Conservation (phyloP, 2,888 invertebrate genomes). For the Neoscelio sp. region DNA sequence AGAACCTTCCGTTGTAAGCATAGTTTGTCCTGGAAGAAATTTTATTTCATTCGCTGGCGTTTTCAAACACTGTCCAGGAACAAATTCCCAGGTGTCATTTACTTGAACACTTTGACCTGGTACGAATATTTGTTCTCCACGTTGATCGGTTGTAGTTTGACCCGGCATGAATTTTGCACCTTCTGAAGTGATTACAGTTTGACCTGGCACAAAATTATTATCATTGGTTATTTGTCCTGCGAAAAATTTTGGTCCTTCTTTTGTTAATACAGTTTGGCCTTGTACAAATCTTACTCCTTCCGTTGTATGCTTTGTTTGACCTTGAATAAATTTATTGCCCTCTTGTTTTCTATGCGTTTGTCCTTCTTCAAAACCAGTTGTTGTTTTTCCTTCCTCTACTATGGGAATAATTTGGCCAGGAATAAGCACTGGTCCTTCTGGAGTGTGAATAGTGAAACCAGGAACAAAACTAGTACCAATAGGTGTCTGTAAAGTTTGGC, state of each 20-base stretch:
- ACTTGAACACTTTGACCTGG: constrained; percentile 87
- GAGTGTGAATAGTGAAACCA: constrained; percentile 88
- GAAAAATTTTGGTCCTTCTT: constrained; percentile 86
- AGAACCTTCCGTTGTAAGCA: constrained; percentile 86
- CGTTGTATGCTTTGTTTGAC: constrained; percentile 86
- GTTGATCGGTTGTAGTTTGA: constrained; percentile 85
- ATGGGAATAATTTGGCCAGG: constrained; percentile 88
- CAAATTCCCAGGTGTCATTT: constrained; percentile 86
- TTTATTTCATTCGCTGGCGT: constrained; percentile 84
- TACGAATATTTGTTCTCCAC: constrained; percentile 86
- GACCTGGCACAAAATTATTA: constrained; percentile 81
- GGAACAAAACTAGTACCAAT: constrained; percentile 89
- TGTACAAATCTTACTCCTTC: constrained; percentile 86
- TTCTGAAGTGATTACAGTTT: constrained; percentile 78
- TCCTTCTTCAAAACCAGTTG: constrained; percentile 88
- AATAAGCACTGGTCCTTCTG: constrained; percentile 87
- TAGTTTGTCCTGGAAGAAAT: constrained; percentile 87
- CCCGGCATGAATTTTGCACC: constrained; percentile 86
- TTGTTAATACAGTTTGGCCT: constrained; percentile 86
- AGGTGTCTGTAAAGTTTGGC: constrained; percentile 89
- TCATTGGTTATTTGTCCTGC: constrained; percentile 85
- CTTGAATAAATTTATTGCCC: constrained; percentile 85
- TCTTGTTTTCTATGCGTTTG: constrained; percentile 87
- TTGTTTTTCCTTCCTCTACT: constrained; percentile 83
- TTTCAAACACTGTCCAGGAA: constrained; percentile 86